Conservation (phyloP, 1,140 invertebrate species). For the Drosophila miranda region DNA sequence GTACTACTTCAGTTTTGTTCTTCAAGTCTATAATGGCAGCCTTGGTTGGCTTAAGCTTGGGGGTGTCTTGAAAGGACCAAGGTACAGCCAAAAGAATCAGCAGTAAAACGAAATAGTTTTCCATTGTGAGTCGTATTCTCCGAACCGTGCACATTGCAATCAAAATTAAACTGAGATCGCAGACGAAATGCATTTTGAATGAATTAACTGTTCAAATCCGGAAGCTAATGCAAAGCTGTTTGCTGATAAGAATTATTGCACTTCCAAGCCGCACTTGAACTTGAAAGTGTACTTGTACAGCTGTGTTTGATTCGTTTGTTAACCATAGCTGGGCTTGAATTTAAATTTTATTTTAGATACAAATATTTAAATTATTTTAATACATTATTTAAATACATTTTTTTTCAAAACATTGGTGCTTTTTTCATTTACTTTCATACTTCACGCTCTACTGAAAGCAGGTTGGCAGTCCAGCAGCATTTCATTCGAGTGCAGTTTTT, state of each 20-base stretch:
- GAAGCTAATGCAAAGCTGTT: conserved; percentile 15
- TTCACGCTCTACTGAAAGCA: no score
- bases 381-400: no score
- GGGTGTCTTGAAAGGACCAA: conserved; percentile 12
- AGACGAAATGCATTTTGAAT: conserved; percentile 24
- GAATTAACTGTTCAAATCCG: conserved; percentile 19
- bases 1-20: conserved; percentile 26
- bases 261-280: conserved; percentile 16
- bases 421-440: no score
- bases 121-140: conserved; percentile 9
- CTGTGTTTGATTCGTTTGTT: not conserved
- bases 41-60: conserved; percentile 23
- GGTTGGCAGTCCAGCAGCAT: no score
- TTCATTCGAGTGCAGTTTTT: no score
- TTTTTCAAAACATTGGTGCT: no score
- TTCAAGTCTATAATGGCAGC: conserved; percentile 17
- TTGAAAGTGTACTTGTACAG: conserved; percentile 1
- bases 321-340: no score
- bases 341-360: no score
- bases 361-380: no score
- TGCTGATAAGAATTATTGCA: conserved; percentile 22
- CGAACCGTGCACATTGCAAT: not conserved
- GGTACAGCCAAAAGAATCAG: conserved; percentile 8
- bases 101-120: not conserved
- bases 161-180: conserved; percentile 39